Evolutionary conservation across 1,140 invertebrate genomes (phyloP).

Genomic region (Lithobius niger): DNA sequence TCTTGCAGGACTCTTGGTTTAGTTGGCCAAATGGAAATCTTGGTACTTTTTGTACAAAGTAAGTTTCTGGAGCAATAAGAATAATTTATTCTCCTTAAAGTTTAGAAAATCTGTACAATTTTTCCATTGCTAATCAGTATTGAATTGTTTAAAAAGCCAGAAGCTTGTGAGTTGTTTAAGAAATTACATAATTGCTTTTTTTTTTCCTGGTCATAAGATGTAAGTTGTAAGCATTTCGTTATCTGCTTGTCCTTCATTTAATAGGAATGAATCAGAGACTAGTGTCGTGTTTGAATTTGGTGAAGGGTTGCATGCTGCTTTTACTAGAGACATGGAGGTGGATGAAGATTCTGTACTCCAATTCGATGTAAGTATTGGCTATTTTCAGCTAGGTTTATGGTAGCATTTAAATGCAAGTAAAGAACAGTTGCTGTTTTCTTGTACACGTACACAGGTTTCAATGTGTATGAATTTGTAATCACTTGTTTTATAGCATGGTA

Average conservation of each 20-base stretch:
- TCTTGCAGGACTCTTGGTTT: constrained; percentile 27
- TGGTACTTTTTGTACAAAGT: constrained; percentile 27
- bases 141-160: too few relatives aligned
- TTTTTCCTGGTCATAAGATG: not conserved
- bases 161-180: too few relatives aligned
- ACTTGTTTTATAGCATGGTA: too few relatives aligned
- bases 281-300: constrained; percentile 28
- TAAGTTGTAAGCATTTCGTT: not conserved
- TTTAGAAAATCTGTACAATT: too few relatives aligned
- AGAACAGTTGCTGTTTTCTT: too few relatives aligned
- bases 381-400: too few relatives aligned
- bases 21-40: constrained; percentile 32
- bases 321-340: constrained; percentile 32
- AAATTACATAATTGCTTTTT: constrained; percentile 21
- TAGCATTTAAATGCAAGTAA: too few relatives aligned
- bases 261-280: constrained; percentile 18
- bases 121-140: too few relatives aligned
- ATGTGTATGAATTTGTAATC: too few relatives aligned
- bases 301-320: constrained; percentile 29
- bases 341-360: constrained; percentile 33
- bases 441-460: too few relatives aligned
- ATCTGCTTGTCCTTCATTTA: not conserved
- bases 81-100: too few relatives aligned
- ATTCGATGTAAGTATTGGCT: constrained; percentile 37
- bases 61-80: constrained; percentile 5